Evolutionary conservation across 1,140 invertebrate genomes (phyloP).

Genomic region (Drosophila insularis): DNA sequence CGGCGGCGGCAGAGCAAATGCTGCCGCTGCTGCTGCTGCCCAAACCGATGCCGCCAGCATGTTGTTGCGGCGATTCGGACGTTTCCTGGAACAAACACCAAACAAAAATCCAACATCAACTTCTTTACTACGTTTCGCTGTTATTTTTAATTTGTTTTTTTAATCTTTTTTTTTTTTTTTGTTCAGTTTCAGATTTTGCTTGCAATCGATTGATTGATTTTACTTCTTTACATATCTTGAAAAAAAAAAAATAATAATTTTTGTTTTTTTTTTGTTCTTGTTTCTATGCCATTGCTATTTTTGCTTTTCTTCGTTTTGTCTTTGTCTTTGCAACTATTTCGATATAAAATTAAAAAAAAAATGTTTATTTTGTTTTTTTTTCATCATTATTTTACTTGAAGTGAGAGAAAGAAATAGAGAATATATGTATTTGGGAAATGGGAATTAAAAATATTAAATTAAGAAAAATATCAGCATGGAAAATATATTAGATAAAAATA

Average conservation of each 20-base stretch:
- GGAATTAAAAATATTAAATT: conserved; percentile 17
- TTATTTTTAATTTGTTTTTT: conserved; percentile 49
- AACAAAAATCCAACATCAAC: conserved; percentile 95
- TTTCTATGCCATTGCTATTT: conserved; percentile 47
- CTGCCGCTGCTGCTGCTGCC: conserved; percentile 78
- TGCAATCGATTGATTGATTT: conserved; percentile 66
- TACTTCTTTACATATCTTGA: conserved; percentile 44
- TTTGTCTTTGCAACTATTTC: conserved; percentile 48
- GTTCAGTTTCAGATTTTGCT: conserved; percentile 80
- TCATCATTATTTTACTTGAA: conserved; percentile 29
- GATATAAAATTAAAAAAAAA: conserved; percentile 23
- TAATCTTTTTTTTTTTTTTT: conserved; percentile 56
- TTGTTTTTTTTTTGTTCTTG: conserved; percentile 78
- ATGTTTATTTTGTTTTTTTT: conserved; percentile 40
- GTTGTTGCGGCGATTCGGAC: conserved; percentile 86
- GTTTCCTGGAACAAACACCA: conserved; percentile 95
- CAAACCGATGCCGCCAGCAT: conserved; percentile 65
- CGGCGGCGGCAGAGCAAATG: conserved; percentile 44
- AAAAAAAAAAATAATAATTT: conserved; percentile 40
- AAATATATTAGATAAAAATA: conserved; percentile 9
- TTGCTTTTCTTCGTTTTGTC: conserved; percentile 38
- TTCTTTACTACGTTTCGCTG: conserved; percentile 86
- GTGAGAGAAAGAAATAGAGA: conserved; percentile 34
- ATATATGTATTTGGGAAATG: conserved; percentile 37
- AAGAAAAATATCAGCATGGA: conserved; percentile 8